Evolutionary conservation across 2,113 vertebrate species (phyloP), one percentile per base, ranked within the genome.

Genomic region (Hemiscyllium ocellatum): DNA sequence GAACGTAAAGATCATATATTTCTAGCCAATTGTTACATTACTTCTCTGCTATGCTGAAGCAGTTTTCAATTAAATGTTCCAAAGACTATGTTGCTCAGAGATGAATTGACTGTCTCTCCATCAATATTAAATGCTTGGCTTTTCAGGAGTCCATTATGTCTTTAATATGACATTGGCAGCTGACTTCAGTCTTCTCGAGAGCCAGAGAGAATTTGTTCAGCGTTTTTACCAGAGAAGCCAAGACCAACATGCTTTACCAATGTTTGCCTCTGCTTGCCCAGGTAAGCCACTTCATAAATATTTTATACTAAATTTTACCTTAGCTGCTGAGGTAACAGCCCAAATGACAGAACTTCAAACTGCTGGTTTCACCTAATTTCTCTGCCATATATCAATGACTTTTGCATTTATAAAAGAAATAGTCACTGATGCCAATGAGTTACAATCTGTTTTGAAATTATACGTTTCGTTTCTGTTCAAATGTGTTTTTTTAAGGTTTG

Each of bases 261-360:
- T 99, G 99, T 98, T 99, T 97, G 98, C 99, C 96, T 99, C 99
- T 26, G 98, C 99, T 78, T 99, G 99, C 96, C 99, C 99, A 95
- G 99, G 99, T 99, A 97, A 98, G 97, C 94, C 2, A 80, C 24
- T 66, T 66, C 13, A 17, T 65, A 66, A 66, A 37, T 87, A 19
- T 19, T 65, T 89, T 33, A 2, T 61, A 89, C 2, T 33, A 56
- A 2, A 3, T 89, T 89, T 89, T 89, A 33, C 8, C 17, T 7
- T 37, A n/a, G 56, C 65, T 66, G 33, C 56, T 66, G 33, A 66
- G n/a, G 33, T n/a, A 65, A 66, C 89, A 66, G 89, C 5, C 5
- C 29, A 37, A 61, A 66, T 61, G 3, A 61, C 17, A n/a, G 13
- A 26, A 65, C 19, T 56, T 76, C 47, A 90, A 90, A 33, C 26